These are phyloP conservation scores for Lordiphosa andalusiaca DNA, from an alignment of 2,888 invertebrate genomes.

Conservation along the genomic window DNA sequence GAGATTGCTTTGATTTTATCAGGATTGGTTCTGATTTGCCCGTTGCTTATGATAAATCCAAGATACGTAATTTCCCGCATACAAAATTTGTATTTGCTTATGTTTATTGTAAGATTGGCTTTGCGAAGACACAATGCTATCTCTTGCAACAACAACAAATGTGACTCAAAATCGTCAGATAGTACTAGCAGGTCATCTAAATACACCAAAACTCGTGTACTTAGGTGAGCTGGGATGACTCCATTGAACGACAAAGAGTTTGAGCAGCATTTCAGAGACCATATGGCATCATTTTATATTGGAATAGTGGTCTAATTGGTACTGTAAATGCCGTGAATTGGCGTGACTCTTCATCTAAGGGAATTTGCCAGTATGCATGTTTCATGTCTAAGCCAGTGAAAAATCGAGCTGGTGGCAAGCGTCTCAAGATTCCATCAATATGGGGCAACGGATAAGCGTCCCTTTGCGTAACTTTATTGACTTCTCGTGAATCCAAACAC, in stretches of 20 bases:
- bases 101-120: slow-evolving; percentile 34
- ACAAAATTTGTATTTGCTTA: slow-evolving; percentile 18
- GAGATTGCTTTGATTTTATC: slow-evolving; percentile 5
- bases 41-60: not conserved
- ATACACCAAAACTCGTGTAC: no score
- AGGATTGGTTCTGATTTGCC: slow-evolving; percentile 3
- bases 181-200: no score
- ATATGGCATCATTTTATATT: slow-evolving; percentile 19
- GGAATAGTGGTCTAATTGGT: slow-evolving; percentile 33
- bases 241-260: not conserved
- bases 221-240: no score
- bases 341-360: slow-evolving; percentile 12
- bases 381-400: slow-evolving; percentile 1
- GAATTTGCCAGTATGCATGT: slow-evolving; percentile 1
- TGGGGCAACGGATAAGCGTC: slow-evolving; percentile 38
- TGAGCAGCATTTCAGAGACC: not conserved
- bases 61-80: slow-evolving; percentile 5
- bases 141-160: no score
- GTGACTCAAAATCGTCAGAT: no score
- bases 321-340: slow-evolving; percentile 33
- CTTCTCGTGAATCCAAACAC: slow-evolving; percentile 49
- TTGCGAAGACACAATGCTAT: slow-evolving; percentile 13
- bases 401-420: not conserved
- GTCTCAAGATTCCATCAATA: slow-evolving; percentile 33
- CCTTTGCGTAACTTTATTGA: slow-evolving; percentile 21